These are phyloP conservation scores for Hipposideros armiger DNA, from an alignment of 2,113 vertebrate species.

Conservation along the genomic window DNA sequence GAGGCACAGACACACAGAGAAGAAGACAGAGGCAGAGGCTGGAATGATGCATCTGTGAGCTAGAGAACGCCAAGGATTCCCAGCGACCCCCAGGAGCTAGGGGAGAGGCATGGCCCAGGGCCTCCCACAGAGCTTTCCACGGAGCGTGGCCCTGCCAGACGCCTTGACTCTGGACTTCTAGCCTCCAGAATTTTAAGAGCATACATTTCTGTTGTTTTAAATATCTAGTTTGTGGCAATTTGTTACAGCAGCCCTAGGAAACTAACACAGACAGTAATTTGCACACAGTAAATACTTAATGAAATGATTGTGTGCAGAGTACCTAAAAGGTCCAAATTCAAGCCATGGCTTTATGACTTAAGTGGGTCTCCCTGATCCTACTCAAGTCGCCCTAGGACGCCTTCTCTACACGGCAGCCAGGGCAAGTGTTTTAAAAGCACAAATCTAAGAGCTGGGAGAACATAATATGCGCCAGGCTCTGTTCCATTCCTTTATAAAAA, in stretches of 20 bases:
- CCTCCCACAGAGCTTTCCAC: background rate
- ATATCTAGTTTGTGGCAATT: background rate
- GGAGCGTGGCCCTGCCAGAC: background rate
- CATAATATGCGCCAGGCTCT: background rate
- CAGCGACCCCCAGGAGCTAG: accelerated
- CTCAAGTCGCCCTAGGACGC: background rate
- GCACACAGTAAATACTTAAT: background rate
- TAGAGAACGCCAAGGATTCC: background rate
- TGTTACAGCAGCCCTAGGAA: background rate
- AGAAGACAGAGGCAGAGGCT: background rate
- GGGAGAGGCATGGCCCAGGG: background rate
- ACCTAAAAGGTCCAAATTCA: background rate
- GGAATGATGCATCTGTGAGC: background rate
- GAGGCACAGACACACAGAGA: background rate
- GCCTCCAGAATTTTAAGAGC: background rate
- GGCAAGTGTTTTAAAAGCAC: background rate
- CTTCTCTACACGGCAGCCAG: background rate
- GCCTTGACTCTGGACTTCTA: background rate
- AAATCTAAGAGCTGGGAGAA: background rate
- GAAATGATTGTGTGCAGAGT: background rate
- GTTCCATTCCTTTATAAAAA: background rate
- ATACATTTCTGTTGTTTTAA: background rate
- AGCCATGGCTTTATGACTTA: background rate
- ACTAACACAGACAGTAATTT: too few species aligned
- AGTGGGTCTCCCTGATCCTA: background rate